These are phyloP conservation scores for Platycercus adscitus DNA, from an alignment of 2,113 vertebrate species.

Conservation along the genomic window DNA sequence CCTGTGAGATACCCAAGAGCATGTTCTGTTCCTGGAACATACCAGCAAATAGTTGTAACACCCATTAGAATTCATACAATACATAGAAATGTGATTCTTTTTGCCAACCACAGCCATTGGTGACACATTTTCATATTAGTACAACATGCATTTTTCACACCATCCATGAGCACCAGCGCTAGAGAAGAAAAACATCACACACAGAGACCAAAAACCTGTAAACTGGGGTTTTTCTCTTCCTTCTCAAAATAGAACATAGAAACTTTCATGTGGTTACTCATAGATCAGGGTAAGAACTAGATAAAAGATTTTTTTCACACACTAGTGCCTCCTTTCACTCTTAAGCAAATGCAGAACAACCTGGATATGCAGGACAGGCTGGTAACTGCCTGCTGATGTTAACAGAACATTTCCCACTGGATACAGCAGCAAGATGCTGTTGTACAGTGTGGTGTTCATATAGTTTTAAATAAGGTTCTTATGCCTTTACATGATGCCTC, in stretches of 20 bases:
- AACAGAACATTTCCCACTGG: background rate
- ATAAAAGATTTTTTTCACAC: background rate
- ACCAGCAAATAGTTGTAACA: background rate
- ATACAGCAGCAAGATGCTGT: background rate
- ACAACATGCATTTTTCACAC: background rate
- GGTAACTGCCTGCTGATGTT: background rate
- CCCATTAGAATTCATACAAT: background rate
- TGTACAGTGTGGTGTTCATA: background rate
- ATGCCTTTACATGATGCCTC: background rate
- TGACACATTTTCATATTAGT: background rate
- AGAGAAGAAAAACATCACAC: background rate
- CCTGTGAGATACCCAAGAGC: background rate
- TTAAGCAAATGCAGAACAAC: background rate
- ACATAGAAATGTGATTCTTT: background rate
- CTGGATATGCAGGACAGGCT: background rate
- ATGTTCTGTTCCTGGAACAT: background rate
- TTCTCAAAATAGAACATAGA: conserved; percentile 38
- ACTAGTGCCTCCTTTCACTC: conserved; percentile 26
- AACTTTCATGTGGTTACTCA: conserved; percentile 23
- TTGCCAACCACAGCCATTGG: background rate
- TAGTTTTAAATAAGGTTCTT: background rate
- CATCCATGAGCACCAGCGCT: background rate
- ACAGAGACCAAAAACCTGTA: background rate
- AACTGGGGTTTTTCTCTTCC: background rate
- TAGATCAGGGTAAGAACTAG: background rate